Base-by-base conservation (phyloP, 23 tunicate species). In the Halocynthia aurantium region DNA sequence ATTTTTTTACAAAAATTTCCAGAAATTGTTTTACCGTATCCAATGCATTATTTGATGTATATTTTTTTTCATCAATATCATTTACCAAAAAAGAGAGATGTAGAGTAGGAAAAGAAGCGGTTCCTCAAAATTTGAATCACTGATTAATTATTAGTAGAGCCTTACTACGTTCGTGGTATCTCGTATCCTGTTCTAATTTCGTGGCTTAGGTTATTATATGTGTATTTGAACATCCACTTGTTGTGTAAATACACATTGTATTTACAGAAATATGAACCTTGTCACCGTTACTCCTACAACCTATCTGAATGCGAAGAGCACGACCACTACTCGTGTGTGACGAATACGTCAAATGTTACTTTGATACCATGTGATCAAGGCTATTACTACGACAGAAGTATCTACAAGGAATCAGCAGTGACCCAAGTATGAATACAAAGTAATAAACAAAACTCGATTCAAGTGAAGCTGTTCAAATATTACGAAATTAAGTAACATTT, bases 221-320 rank as follows among this genome's bases (percentile, higher is more conserved):
- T 1, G 1, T 31, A 31, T 31, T 31, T 31, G 44, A 4, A 31
- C 1, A 31, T 31, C 44, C 44, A 31, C 44, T 31, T 31, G 44
- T 31, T 31, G 44, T 31, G 77, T 72, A 50, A 10, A 15, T 22
- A 44, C n/a, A 11, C 61, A 13, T 49, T n/a, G 1, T 68, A 68
- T 18, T 11, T 15, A 15, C 54, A 75, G 84, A 50, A 54, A 53
- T 71, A 55, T 21, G 68, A 57, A 0, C 12, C 68, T 9, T 81
- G 84, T 61, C 68, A 81, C 52, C 40, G 84, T 19, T 81, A 81
- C 69, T 31, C 57, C 52, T 71, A 67, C 31, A 81, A 81, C 55
- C 50, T 81, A 21, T 66, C 84, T 10, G 61, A 5, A 15, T 81
- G 84, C 50, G 2, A 11, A 18, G 79, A 55, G 55, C 2, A 71